phyloP scores from a whole-genome alignment of 2,797 vertebrate genomes.

The Hemitrygon akajei region DNA sequence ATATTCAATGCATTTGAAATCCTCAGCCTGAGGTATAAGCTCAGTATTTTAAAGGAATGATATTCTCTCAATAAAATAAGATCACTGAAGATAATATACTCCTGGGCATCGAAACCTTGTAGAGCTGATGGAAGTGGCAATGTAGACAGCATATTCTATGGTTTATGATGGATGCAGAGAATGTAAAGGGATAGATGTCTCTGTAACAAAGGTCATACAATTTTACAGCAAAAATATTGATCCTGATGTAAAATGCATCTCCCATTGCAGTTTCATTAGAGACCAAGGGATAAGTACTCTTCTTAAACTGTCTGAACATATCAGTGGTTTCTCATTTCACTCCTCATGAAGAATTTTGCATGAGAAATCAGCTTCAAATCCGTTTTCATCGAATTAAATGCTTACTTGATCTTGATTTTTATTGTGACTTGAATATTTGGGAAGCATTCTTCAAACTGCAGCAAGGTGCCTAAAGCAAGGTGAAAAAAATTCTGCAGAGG shows the following conservation, averaged over 20 bases:
- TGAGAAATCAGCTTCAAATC: not conserved
- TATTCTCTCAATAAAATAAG: not conserved
- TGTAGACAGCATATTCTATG: not conserved
- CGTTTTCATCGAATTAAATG: not conserved
- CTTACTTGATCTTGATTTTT: not conserved
- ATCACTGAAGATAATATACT: not conserved
- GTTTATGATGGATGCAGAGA: not conserved
- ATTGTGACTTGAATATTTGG: not conserved
- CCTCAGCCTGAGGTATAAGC: not conserved
- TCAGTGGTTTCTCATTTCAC: slow-evolving; percentile 12
- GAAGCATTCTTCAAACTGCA: slow-evolving; percentile 1
- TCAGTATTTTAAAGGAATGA: not conserved
- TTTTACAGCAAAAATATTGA: slow-evolving; percentile 26
- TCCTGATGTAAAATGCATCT: slow-evolving; percentile 9
- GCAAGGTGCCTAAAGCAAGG: not conserved
- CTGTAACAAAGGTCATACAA: not conserved
- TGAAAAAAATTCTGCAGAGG: not conserved
- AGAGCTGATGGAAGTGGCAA: not conserved
- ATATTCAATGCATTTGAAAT: not conserved
- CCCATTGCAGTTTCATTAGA: slow-evolving; percentile 8
- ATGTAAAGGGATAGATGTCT: not conserved
- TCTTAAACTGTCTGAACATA: slow-evolving; percentile 4
- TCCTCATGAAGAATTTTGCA: not conserved
- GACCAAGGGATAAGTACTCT: not conserved
- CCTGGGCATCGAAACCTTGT: not conserved